Evolutionary conservation across 2,888 invertebrate species (phyloP), one percentile per base, ranked within the genome.

Genomic region (Calliscelio sp.): DNA sequence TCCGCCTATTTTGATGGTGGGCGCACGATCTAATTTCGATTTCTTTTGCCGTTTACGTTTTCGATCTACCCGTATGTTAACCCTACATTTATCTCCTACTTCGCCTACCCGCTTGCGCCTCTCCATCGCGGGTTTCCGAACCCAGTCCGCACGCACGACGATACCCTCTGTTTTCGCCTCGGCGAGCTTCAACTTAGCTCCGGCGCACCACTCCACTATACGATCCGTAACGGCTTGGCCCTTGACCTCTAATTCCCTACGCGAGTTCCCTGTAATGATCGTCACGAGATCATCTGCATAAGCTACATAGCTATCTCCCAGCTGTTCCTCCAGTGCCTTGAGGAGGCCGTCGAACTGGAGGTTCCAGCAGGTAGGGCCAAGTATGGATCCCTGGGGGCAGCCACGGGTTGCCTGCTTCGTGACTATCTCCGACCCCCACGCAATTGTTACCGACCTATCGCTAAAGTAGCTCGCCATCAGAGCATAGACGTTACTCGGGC

Each of bases 301-400:
- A 0, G 84, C 85, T 0, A 84, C 49, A 2, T 78, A 70, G 0
- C 65, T 77, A 0, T 80, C 51, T 0, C 53, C 71, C 0, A 70
- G 7, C 0, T 20, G 6, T 1, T n/a, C 11, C 61, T 74, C 75
- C 8, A 86, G 57, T 22, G 35, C 28, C 49, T 53, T 32, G 0
- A 86, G 74, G 10, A 86, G 77, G 11, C 49, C 80, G 53, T 86
- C 85, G 41, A 87, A 86, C 51, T 85, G 61, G 22, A 87, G 63
- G 44, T 86, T 86, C 84, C 86, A 85, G 59, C 84, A 80, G 0
- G 78, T 75, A 2, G 86, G 85, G 0, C 85, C 85, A 10, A 81
- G 74, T 0, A 86, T 84, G 1, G 86, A 86, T 4, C 83, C 86
- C 16, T 87, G 85, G 3, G 83, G 86, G 1, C 85, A 85, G 59